Percentiles rank a stretch among this genome's conserved stretches.
Conservation (phyloP, 2,113 vertebrate species). For the Lepus timidus region DNA sequence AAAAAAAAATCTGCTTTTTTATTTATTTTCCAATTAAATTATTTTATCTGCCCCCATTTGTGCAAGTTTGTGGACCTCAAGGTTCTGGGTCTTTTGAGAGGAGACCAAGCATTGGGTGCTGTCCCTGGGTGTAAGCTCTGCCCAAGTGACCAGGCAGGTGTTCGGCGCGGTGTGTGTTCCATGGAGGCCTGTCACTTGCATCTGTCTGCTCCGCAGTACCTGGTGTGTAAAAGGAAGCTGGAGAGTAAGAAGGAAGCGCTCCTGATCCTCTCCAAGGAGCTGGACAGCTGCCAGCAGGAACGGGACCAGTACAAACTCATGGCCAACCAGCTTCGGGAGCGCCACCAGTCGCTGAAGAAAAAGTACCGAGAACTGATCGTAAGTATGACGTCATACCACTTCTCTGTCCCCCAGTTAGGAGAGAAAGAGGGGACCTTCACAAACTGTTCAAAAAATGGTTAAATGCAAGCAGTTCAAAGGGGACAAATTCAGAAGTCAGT, state of each 20-base stretch:
- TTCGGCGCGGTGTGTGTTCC: rapidly evolving
- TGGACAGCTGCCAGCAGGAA: conserved; percentile 98
- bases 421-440: background rate
- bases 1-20: background rate
- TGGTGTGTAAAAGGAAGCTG: conserved; percentile 96
- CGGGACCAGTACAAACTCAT: conserved; percentile 98
- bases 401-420: background rate
- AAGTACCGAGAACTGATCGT: conserved; percentile 97
- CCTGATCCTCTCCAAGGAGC: conserved; percentile 97
- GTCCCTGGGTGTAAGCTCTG: background rate
- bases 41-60: background rate
- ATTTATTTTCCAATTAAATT: background rate
- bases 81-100: background rate
- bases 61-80: background rate
- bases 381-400: conserved; percentile 78
- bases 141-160: background rate
- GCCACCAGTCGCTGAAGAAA: conserved; percentile 97
- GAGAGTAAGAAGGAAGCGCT: conserved; percentile 98
- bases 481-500: background rate
- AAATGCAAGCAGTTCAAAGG: background rate
- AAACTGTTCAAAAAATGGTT: rapidly evolving
- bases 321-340: conserved; percentile 97
- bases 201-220: conserved; percentile 88
- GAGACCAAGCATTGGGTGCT: rapidly evolving
- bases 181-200: rapidly evolving